A percentile compares a stretch with the other conserved stretches of the same genome.
These are phyloP conservation scores for Micrastur ruficollis DNA, from an alignment of 2,797 vertebrate species.

Conservation along the genomic window DNA sequence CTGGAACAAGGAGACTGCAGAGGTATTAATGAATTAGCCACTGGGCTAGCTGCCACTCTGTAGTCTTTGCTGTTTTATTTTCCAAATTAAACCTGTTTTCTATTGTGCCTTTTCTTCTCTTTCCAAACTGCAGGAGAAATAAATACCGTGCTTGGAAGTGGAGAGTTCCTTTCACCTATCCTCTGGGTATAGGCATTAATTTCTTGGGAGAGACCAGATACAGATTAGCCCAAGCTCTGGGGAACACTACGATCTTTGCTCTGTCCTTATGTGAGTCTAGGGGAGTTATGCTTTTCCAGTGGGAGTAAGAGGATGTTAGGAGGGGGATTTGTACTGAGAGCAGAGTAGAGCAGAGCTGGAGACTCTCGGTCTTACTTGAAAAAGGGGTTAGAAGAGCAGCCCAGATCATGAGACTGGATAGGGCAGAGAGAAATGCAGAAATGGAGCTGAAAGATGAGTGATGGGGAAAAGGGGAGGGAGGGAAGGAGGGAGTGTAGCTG, in stretches of 20 bases:
- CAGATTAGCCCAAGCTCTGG: neutral
- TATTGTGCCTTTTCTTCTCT: neutral
- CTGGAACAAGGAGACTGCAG: neutral
- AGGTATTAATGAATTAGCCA: neutral
- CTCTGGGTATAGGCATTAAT: neutral
- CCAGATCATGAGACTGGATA: neutral
- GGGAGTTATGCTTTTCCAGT: accelerated
- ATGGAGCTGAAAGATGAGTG: neutral
- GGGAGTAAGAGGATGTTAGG: neutral
- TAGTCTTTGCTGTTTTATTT: neutral
- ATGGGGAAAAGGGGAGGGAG: neutral
- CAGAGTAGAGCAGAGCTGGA: neutral
- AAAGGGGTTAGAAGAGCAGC: neutral
- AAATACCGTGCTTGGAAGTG: neutral
- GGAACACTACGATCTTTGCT: neutral
- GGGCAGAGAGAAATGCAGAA: neutral
- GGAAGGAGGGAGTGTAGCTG: neutral
- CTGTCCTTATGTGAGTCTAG: accelerated
- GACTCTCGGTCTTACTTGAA: neutral
- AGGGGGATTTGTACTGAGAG: neutral
- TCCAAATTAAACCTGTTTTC: neutral
- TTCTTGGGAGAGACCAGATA: neutral
- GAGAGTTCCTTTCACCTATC: neutral
- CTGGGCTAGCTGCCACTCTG: neutral
- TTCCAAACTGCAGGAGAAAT: neutral